Evolutionary conservation across 1,140 invertebrate genomes (phyloP).

Genomic region (Drosophila yakuba): DNA sequence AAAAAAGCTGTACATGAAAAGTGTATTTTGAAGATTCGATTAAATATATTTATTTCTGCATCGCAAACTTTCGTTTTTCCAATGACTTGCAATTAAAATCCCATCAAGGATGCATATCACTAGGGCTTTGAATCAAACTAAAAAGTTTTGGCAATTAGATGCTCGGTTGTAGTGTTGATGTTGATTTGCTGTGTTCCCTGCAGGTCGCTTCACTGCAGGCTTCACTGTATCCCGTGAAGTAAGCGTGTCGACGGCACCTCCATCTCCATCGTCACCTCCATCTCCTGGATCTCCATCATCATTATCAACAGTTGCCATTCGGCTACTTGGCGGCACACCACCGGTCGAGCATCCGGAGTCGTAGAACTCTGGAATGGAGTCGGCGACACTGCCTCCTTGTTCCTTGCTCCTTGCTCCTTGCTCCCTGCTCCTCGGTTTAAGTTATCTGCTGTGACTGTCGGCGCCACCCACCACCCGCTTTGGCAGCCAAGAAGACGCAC

Average conservation of each 20-base stretch:
- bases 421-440: too few species aligned
- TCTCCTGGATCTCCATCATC: conserved; percentile 52
- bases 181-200: neutral
- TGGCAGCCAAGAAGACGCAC: neutral
- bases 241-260: conserved; percentile 55
- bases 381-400: neutral
- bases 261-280: conserved; percentile 39
- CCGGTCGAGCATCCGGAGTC: conserved; percentile 12
- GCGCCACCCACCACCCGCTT: neutral
- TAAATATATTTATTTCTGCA: too few species aligned
- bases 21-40: too few species aligned
- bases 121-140: neutral
- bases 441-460: conserved; percentile 54
- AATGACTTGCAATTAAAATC: neutral
- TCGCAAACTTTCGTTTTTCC: too few species aligned
- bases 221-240: conserved; percentile 35
- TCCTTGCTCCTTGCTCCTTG: conserved; percentile 32
- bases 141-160: neutral
- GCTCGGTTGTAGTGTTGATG: neutral
- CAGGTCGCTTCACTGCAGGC: neutral
- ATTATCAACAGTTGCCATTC: conserved; percentile 74
- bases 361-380: neutral
- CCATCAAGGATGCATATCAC: neutral
- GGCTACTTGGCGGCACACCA: conserved; percentile 29
- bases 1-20: too few species aligned